Percentiles rank a stretch among this genome's conserved stretches.
phyloP scores from a whole-genome alignment of 1,140 invertebrate genomes.

The Subanguina moxae region DNA sequence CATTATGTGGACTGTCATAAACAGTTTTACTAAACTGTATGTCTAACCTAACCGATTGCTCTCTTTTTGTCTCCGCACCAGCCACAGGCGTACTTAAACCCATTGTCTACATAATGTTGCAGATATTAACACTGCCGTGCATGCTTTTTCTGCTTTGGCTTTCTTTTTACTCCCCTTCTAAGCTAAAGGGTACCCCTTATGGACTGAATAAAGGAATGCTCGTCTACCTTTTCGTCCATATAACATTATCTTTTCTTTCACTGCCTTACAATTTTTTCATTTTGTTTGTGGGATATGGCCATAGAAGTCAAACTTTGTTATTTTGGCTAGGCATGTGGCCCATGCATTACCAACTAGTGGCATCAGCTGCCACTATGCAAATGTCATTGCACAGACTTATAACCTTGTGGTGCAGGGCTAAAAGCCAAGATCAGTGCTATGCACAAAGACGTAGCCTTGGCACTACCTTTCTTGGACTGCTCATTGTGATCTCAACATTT shows the following conservation, averaged over 20 bases:
- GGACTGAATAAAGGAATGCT: neutral
- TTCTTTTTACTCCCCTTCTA: neutral
- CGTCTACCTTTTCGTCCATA: neutral
- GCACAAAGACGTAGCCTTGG: neutral
- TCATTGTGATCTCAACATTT: neutral
- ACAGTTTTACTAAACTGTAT: too few relatives aligned
- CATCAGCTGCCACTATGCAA: neutral
- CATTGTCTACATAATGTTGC: neutral
- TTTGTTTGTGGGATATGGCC: neutral
- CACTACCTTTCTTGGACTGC: neutral
- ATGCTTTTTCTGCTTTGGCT: neutral
- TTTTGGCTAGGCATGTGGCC: conserved; percentile 5
- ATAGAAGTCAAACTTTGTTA: neutral
- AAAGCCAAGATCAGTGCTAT: neutral
- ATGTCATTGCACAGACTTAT: conserved; percentile 6
- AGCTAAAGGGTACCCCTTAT: neutral
- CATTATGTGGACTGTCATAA: too few relatives aligned
- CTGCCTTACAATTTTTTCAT: neutral
- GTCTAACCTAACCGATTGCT: too few relatives aligned
- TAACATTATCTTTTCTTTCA: neutral
- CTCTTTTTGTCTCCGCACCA: neutral
- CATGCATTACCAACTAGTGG: neutral
- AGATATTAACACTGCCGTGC: neutral
- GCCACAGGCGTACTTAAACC: neutral
- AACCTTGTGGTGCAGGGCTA: neutral